These are phyloP conservation scores for Pardalotus punctatus DNA, from an alignment of 2,113 vertebrate genomes.

Conservation along the genomic window DNA sequence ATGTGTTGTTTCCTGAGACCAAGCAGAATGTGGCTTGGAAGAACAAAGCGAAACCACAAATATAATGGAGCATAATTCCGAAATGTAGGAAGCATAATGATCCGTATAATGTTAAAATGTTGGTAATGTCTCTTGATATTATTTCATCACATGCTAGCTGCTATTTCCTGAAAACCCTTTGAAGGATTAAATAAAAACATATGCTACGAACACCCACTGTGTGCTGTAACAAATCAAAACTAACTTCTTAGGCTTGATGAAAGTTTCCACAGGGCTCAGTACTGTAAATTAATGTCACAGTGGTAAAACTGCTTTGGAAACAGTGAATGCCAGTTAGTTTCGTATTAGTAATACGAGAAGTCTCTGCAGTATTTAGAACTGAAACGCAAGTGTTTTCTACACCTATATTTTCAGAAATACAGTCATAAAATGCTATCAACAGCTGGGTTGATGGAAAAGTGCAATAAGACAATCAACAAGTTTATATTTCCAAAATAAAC, in stretches of 20 bases:
- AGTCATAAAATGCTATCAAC: slow-evolving; percentile 18
- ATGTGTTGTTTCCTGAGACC: not conserved
- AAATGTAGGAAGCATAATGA: slow-evolving; percentile 7
- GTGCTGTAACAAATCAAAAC: slow-evolving; percentile 48
- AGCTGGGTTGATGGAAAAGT: slow-evolving; percentile 46
- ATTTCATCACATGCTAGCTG: slow-evolving; percentile 54
- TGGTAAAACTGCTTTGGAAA: slow-evolving; percentile 45
- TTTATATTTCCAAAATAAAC: slow-evolving; percentile 47
- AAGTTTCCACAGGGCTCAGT: slow-evolving; percentile 45
- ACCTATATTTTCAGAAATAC: slow-evolving; percentile 14
- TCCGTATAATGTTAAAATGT: slow-evolving; percentile 15
- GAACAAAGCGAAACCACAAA: slow-evolving; percentile 36
- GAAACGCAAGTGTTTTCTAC: not conserved
- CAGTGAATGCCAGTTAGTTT: slow-evolving; percentile 11
- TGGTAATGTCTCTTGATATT: slow-evolving; percentile 35
- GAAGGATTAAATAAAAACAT: slow-evolving; percentile 61
- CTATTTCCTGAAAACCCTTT: slow-evolving; percentile 48
- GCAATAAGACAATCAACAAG: slow-evolving; percentile 17
- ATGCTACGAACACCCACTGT: slow-evolving; percentile 34
- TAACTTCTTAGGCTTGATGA: slow-evolving; percentile 27
- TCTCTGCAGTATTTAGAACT: slow-evolving; percentile 19
- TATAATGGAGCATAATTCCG: slow-evolving; percentile 1
- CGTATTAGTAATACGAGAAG: slow-evolving; percentile 40
- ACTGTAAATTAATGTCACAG: slow-evolving; percentile 25
- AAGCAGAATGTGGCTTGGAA: not conserved